Evolutionary conservation across 2,888 invertebrate genomes (phyloP), one percentile per base, ranked within the genome.

Genomic region (Drosophila leonis): DNA sequence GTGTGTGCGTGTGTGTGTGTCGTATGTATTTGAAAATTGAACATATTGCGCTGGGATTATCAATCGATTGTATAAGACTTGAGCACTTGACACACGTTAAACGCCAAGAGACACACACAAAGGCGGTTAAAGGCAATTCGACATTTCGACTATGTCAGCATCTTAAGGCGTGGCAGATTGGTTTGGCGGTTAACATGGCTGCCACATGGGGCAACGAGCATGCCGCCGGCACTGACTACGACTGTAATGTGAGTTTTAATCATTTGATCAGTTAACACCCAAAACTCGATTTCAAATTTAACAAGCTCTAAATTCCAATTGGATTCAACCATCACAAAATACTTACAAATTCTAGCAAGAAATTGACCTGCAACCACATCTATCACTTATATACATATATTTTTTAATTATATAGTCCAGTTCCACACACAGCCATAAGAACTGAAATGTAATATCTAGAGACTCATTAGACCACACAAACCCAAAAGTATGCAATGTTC

Each of bases 31-130:
- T 52, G 60, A 63, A 77, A 78, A 73, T 73, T 69, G 52, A 77
- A 70, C 79, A 78, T 70, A 78, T 78, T 77, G 79, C 60, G 57
- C 66, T 49, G 66, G 72, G 77, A 76, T 75, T 80, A 69, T 80
- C 68, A 78, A 75, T 76, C 78, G 76, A 79, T 79, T 69, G 64
- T 62, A 65, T 77, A 61, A 59, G 62, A 35, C 62, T 52, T 37
- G 59, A 60, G 62, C 69, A 65, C 65, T 75, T 75, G 75, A 73
- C 78, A 78, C 62, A 61, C 78, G 54, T 29, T 49, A 57, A 65
- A 65, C 54, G 63, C 56, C 46, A 59, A 39, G 48, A 29, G 49
- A 63, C 24, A 35, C 41, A 35, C 35, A 64, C 49, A 44, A 37
- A 52, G 61, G 41, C 70, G 52, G 52, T 49, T 64, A 65, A 61